Evolutionary conservation across 1,140 invertebrate species (phyloP), one percentile per base, ranked within the genome.

Genomic region (Drosophila repletoides): DNA sequence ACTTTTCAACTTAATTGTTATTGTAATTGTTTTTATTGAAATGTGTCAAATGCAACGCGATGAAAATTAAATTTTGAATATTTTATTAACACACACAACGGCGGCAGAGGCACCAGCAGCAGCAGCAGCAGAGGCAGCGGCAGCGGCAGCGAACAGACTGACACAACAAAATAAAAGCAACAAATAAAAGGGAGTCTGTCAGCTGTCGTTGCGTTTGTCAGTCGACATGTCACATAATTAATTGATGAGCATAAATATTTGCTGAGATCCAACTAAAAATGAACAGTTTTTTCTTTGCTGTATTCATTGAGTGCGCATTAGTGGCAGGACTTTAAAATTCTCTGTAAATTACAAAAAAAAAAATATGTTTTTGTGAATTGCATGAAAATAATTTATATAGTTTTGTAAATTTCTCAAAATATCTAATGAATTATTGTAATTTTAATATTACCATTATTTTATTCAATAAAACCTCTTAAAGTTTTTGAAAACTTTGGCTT

Each of bases 1-100:
- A 68, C 66, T 64, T 69, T 73, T 65, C 59, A 73, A 53, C 49
- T 63, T 72, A 56, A 56, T 67, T 71, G 53, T 69, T 63, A 56
- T 69, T 22, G 36, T 67, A 73, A 70, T 73, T 70, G 70, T 73
- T 61, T 74, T 76, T 71, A 71, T 65, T 72, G 60, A 76, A 75
- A 71, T 75, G 52, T 75, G 61, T 76, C 71, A 76, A 74, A 75
- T 64, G 68, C 58, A 76, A 69, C 33, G 53, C 68, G 59, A 61
- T 70, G 72, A 76, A 76, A 71, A 76, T 71, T 71, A 61, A 65
- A 74, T 66, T 67, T 67, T 56, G 52, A 66, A 72, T 66, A 55
- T 68, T 60, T 66, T 56, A 58, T 67, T 61, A 73, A 68, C 63
- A 38, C 40, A 68, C 63, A 38, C 40, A 15, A 49, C 34, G 19